Percentiles rank a stretch among this genome's conserved stretches.
Evolutionary conservation across 2,888 invertebrate genomes (phyloP).

Genomic region (Cistogaster globosa): DNA sequence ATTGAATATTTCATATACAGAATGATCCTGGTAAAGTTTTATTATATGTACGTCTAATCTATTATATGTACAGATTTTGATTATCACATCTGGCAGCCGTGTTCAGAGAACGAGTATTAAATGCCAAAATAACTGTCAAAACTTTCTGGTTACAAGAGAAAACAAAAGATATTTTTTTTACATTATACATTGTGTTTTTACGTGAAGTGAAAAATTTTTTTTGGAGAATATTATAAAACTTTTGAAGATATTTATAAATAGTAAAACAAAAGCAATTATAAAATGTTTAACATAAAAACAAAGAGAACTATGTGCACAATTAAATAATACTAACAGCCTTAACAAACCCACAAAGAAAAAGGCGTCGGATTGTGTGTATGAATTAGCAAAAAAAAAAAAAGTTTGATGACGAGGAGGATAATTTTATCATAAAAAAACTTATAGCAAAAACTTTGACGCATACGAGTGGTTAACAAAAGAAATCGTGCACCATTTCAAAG

Average conservation of each 20-base stretch:
- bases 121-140: constrained; percentile 48
- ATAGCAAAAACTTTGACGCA: constrained; percentile 54
- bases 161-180: constrained; percentile 59
- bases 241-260: constrained; percentile 35
- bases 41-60: no score
- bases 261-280: constrained; percentile 24
- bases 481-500: constrained; percentile 10
- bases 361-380: constrained; percentile 56
- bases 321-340: constrained; percentile 22
- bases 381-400: constrained; percentile 31
- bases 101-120: constrained; percentile 1
- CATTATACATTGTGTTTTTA: background rate
- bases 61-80: no score
- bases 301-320: constrained; percentile 26
- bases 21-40: no score
- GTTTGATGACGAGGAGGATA: constrained; percentile 51
- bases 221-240: constrained; percentile 29
- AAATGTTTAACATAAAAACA: constrained; percentile 38
- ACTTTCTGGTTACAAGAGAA: constrained; percentile 55
- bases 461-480: constrained; percentile 28
- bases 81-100: background rate
- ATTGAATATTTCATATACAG: no score
- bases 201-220: constrained; percentile 54
- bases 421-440: constrained; percentile 18
- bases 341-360: constrained; percentile 52